Percentiles rank a stretch among this genome's conserved stretches.
Conservation (phyloP, 2,888 invertebrate genomes). For the Pachydiplax longipennis region DNA sequence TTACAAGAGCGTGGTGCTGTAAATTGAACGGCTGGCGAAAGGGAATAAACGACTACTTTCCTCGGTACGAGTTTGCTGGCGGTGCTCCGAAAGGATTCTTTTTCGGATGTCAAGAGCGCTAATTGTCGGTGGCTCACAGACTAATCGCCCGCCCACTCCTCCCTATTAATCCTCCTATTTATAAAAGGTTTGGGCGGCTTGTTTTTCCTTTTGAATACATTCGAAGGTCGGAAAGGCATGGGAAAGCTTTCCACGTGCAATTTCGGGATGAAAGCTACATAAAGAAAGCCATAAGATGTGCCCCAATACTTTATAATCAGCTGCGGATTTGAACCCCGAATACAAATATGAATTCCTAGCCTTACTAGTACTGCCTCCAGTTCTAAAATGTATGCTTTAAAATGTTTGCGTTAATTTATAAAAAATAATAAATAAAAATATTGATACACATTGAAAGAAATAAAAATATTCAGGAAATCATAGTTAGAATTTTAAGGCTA, state of each 20-base stretch:
- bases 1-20: neutral
- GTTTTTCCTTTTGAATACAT: neutral
- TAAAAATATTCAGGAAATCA: no score
- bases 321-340: no score
- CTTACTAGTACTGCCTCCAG: no score
- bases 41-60: neutral
- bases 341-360: neutral
- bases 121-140: neutral
- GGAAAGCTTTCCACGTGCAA: neutral
- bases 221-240: neutral
- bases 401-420: no score
- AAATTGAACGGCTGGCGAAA: constrained; percentile 19
- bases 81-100: constrained; percentile 4
- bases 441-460: no score
- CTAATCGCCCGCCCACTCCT: neutral
- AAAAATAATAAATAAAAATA: no score
- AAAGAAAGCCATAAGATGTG: neutral
- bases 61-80: neutral
- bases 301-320: neutral
- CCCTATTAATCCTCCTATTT: neutral
- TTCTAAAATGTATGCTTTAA: no score
- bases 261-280: neutral
- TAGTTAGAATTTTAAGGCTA: no score
- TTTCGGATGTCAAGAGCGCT: neutral
- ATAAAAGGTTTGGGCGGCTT: neutral